Base-by-base conservation (phyloP, 1,140 invertebrate genomes). In the Elymnias hypermnestra region DNA sequence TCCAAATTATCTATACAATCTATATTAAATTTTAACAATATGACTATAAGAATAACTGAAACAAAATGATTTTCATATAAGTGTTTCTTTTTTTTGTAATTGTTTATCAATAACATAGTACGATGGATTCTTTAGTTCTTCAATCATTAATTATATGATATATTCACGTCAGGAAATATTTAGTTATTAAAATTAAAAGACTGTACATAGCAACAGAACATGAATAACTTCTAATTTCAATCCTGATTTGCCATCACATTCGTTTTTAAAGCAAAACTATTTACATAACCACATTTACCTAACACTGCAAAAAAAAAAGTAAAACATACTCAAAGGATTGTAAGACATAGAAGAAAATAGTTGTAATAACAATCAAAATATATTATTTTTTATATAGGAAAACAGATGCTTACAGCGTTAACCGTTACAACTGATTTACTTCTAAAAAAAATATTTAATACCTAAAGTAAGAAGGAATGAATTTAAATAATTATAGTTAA, bases 391-490 rank as follows among this genome's bases (percentile, higher is more conserved):
- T 35, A 40, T 45, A 45, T 40, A 40, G 36, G 29, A 45, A 52
- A 39, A 28, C 18, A 48, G 47, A 36, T 23, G 40, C 44, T 44
- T 44, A 44, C 39, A 42, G 44, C 19, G 44, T n/a, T 51, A 48
- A 51, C 48, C 52, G 17, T 43, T 45, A 47, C 35, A 17, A 41
- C 44, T 49, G 22, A 21, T 40, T 36, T 51, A 51, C 46, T 45
- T 54, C 31, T 23, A 33, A 39, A 46, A 48, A 33, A 46, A 53
- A 42, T 52, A 55, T 40, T 40, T 40, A 33, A 25, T 19, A 72
- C 59, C 67, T 78, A 77, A 66, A 70, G 67, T 62, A 68, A 70
- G 62, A 72, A 78, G 76, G 76, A 83, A 83, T 81, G 79, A 72
- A 81, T 72, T 69, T 65, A 63, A 64, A 63, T 68, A 57, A 56